Conservation (phyloP, 2,797 vertebrate species). For the Ctenosaura bakeri region DNA sequence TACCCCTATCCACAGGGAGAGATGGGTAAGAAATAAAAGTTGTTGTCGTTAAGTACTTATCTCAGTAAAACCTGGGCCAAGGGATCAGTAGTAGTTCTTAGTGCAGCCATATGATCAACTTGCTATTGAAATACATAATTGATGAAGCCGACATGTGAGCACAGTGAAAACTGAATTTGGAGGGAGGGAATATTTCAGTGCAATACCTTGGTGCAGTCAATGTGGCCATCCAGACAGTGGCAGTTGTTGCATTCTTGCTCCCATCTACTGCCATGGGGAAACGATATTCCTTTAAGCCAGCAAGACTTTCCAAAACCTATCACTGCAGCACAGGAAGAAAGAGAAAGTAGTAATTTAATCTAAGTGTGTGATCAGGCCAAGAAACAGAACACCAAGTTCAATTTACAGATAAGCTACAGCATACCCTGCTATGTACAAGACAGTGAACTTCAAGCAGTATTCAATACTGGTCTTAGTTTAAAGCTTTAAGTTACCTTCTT, state of each 20-base stretch:
- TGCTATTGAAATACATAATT: neutral
- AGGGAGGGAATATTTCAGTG: neutral
- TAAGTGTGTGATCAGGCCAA: neutral
- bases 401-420: neutral
- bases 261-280: slow-evolving; percentile 91
- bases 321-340: slow-evolving; percentile 73
- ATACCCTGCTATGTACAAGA: neutral
- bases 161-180: neutral
- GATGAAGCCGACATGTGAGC: neutral
- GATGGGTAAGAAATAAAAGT: no score
- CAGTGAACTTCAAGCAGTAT: neutral
- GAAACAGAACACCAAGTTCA: slow-evolving; percentile 11
- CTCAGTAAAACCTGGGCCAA: neutral
- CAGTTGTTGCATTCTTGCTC: slow-evolving; percentile 93
- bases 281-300: slow-evolving; percentile 84
- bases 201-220: slow-evolving; percentile 92
- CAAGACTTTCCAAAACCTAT: slow-evolving; percentile 88
- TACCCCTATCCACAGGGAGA: no score
- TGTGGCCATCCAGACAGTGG: slow-evolving; percentile 87
- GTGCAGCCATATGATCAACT: neutral
- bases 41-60: neutral
- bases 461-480: neutral
- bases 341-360: neutral
- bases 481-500: slow-evolving; percentile 85
- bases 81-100: neutral